A percentile compares a stretch with the other conserved stretches of the same genome.
Evolutionary conservation across 2,888 invertebrate species (phyloP).

Genomic region (Nemotelus nigrinus): DNA sequence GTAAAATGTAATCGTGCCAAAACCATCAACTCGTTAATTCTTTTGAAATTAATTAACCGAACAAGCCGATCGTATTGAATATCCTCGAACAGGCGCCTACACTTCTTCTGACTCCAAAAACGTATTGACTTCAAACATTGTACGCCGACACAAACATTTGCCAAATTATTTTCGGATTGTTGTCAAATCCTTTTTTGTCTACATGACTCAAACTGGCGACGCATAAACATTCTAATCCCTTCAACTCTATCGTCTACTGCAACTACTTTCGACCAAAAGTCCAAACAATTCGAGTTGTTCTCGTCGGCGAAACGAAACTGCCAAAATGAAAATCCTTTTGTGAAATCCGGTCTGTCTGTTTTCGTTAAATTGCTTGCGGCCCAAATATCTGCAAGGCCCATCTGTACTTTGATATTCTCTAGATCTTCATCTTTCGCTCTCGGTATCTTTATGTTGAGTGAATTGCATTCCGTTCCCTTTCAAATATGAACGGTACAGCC

Average conservation of each 20-base stretch:
- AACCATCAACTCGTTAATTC: no score
- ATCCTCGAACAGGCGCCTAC: no score
- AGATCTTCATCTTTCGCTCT: background rate
- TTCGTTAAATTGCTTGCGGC: conserved; percentile 1
- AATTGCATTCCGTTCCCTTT: background rate
- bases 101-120: background rate
- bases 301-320: background rate
- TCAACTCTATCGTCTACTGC: conserved; percentile 14
- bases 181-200: background rate
- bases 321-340: conserved; percentile 18
- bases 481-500: background rate
- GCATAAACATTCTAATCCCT: conserved; percentile 15
- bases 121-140: conserved; percentile 21
- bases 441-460: background rate
- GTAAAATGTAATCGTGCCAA: no score
- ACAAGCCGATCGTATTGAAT: no score
- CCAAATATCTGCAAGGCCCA: conserved; percentile 18
- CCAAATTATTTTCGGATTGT: background rate
- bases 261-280: background rate
- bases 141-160: conserved; percentile 15
- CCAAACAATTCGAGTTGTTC: background rate
- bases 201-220: background rate
- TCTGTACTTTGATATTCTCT: background rate
- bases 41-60: no score
- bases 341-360: background rate